These are phyloP conservation scores for Passer montanus DNA, from an alignment of 2,113 vertebrate genomes.

Conservation along the genomic window DNA sequence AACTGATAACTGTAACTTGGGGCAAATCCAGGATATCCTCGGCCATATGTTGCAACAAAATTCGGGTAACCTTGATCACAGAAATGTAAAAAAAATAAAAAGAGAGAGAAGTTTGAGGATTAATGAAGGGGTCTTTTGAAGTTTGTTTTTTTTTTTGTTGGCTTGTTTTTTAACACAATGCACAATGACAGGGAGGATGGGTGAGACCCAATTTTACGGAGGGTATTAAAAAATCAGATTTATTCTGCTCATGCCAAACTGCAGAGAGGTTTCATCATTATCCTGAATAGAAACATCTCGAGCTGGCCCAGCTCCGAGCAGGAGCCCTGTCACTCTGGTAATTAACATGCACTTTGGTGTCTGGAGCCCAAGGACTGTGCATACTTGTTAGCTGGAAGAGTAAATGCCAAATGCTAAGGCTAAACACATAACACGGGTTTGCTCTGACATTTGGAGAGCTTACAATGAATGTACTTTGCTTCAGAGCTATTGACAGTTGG, in stretches of 20 bases:
- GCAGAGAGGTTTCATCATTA: background rate
- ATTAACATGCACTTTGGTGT: constrained; percentile 72
- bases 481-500: constrained; percentile 80
- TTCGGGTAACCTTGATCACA: constrained; percentile 93
- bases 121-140: background rate
- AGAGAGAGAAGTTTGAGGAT: constrained; percentile 31
- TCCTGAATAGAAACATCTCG: background rate
- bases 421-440: constrained; percentile 66
- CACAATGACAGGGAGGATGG: background rate
- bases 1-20: constrained; percentile 99
- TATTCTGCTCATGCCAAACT: background rate
- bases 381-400: constrained; percentile 73
- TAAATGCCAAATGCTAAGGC: constrained; percentile 80
- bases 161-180: background rate
- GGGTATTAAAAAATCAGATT: background rate
- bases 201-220: background rate
- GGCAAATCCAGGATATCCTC: constrained; percentile 97
- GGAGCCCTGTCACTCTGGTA: constrained; percentile 34
- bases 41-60: constrained; percentile 97
- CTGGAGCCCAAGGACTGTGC: constrained; percentile 63
- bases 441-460: constrained; percentile 85
- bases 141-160: background rate
- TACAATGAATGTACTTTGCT: constrained; percentile 79
- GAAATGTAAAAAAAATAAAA: background rate
- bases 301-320: background rate